These are phyloP conservation scores for Enteromius anoplus DNA, from an alignment of 2,797 vertebrate genomes.

Conservation along the genomic window DNA sequence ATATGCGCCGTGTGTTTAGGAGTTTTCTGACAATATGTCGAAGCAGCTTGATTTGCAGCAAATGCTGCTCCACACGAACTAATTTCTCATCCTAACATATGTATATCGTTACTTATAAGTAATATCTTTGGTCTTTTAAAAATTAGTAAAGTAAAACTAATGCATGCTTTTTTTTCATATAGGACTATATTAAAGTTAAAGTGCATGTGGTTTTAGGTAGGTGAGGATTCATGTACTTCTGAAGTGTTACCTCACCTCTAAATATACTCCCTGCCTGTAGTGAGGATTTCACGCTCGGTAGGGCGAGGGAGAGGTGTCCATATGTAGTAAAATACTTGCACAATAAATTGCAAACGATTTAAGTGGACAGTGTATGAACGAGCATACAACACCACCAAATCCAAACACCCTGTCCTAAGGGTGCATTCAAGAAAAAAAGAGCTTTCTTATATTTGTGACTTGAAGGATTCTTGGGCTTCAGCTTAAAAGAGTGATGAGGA, in stretches of 20 bases:
- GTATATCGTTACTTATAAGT: neutral
- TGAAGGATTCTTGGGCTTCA: constrained; percentile 3
- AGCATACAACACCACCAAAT: neutral
- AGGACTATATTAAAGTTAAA: constrained; percentile 12
- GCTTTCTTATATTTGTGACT: neutral
- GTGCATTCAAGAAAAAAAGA: neutral
- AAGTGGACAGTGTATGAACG: neutral
- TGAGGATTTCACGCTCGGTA: constrained; percentile 42
- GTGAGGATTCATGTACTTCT: neutral
- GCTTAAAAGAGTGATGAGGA: constrained; percentile 29
- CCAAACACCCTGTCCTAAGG: neutral
- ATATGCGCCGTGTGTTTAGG: neutral
- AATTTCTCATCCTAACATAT: no score
- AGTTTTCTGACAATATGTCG: neutral
- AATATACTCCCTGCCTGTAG: constrained; percentile 34
- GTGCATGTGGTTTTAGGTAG: neutral
- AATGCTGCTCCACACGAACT: no score
- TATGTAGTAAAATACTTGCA: neutral
- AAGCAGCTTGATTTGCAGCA: no score
- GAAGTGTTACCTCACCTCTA: constrained; percentile 36
- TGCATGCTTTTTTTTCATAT: neutral
- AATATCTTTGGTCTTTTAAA: neutral
- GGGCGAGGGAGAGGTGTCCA: neutral
- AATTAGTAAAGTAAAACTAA: neutral
- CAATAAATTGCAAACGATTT: neutral